Percentiles rank a stretch among this genome's conserved stretches.
These are phyloP conservation scores for Lytechinus pictus DNA, from an alignment of 35 echinoderm and acorn worm species.

Conservation along the genomic window DNA sequence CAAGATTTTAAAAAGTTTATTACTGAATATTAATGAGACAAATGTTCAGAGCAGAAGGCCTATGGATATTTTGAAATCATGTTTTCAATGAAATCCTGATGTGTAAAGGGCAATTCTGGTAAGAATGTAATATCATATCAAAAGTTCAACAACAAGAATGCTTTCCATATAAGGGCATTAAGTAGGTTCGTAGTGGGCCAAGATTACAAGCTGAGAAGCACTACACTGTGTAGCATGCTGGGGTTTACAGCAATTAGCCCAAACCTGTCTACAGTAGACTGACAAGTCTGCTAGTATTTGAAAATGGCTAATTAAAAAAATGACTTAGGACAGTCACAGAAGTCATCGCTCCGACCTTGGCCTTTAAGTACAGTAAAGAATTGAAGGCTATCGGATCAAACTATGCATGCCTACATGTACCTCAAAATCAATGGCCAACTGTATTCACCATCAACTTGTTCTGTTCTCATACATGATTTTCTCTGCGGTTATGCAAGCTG, in stretches of 20 bases:
- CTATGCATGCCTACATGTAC: not conserved
- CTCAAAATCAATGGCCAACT: not conserved
- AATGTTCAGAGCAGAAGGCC: not conserved
- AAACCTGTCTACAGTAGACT: not conserved
- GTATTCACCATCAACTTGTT: no score
- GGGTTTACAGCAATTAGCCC: not conserved
- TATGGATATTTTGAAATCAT: not conserved
- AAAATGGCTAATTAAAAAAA: not conserved
- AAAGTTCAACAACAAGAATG: not conserved
- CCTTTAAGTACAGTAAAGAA: not conserved
- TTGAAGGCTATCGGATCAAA: not conserved
- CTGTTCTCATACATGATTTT: no score
- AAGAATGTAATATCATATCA: not conserved
- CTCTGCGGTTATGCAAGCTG: no score
- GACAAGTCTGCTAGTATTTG: not conserved
- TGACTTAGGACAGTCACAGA: not conserved
- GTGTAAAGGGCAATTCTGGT: not conserved
- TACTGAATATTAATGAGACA: not conserved
- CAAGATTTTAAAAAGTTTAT: not conserved
- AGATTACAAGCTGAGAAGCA: not conserved
- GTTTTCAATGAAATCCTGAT: not conserved
- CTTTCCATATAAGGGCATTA: not conserved
- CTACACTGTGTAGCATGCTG: not conserved
- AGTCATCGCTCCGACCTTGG: not conserved
- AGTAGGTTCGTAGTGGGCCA: not conserved